A percentile compares a stretch with the other conserved stretches of the same genome.
These are phyloP conservation scores for Callyntrura guangdongensis DNA, from an alignment of 2,888 invertebrate genomes.

Conservation along the genomic window DNA sequence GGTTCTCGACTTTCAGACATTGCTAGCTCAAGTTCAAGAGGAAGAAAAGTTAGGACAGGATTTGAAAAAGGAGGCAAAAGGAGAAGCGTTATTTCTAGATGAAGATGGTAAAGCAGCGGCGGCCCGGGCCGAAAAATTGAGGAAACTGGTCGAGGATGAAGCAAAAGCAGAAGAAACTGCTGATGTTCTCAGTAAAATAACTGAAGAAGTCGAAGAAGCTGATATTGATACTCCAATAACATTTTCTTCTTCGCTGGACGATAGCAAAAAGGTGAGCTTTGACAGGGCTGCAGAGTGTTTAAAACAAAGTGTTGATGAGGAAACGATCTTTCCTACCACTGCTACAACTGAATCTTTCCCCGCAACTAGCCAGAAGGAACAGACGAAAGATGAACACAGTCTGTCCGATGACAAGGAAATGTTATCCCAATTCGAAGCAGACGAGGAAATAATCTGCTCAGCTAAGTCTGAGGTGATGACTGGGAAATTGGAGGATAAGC, in stretches of 20 bases:
- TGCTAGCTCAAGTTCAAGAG: slow-evolving; percentile 62
- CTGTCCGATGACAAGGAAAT: neutral
- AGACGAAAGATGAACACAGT: neutral
- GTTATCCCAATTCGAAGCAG: neutral
- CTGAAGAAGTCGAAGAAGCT: slow-evolving; percentile 64
- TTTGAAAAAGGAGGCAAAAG: slow-evolving; percentile 68
- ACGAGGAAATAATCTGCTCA: neutral
- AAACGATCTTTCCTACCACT: neutral
- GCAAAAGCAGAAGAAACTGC: slow-evolving; percentile 61
- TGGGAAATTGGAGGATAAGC: slow-evolving; percentile 47
- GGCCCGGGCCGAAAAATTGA: slow-evolving; percentile 65
- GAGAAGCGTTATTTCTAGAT: slow-evolving; percentile 65
- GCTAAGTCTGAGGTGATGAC: no score
- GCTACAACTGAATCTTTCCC: neutral
- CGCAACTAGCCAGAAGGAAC: neutral
- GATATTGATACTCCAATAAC: slow-evolving; percentile 16
- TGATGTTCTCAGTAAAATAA: slow-evolving; percentile 65
- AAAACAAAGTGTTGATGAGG: neutral
- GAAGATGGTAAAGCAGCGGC: slow-evolving; percentile 70
- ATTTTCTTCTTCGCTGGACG: neutral
- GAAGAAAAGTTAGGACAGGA: slow-evolving; percentile 61
- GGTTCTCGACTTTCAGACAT: slow-evolving; percentile 73
- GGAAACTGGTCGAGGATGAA: slow-evolving; percentile 71
- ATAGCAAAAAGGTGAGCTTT: slow-evolving; percentile 53
- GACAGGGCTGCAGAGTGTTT: neutral